phyloP scores from a whole-genome alignment of 2,797 vertebrate species.

The Peromyscus nudipes region DNA sequence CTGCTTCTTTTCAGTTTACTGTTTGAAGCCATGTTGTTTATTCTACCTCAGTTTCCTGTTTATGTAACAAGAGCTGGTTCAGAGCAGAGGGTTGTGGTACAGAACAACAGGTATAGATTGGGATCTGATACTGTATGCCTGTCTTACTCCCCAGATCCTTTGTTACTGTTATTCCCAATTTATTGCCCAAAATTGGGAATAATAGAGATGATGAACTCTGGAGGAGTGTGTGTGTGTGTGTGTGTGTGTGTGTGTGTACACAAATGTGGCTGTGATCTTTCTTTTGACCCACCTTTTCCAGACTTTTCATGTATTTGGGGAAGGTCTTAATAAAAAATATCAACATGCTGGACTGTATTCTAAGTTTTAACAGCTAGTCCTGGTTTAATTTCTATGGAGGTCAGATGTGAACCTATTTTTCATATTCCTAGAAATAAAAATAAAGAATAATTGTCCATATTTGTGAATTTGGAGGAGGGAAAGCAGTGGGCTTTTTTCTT shows the following conservation, averaged over 20 bases:
- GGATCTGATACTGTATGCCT: neutral
- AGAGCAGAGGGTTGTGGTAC: neutral
- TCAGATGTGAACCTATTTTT: slow-evolving; percentile 37
- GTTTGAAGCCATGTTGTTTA: slow-evolving; percentile 16
- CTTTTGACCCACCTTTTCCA: slow-evolving; percentile 7
- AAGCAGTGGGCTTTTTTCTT: neutral
- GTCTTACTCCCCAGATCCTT: neutral
- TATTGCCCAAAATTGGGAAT: slow-evolving; percentile 19
- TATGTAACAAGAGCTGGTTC: slow-evolving; percentile 25
- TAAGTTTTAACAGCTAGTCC: slow-evolving; percentile 30
- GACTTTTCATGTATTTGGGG: neutral
- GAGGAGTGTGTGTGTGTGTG: neutral
- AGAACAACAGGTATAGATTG: neutral
- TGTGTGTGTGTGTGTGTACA: too few relatives aligned
- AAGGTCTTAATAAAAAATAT: slow-evolving; percentile 43
- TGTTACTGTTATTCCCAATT: slow-evolving; percentile 39
- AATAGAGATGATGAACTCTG: neutral
- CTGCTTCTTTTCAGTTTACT: slow-evolving; percentile 17
- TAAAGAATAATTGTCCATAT: slow-evolving; percentile 15
- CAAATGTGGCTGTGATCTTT: slow-evolving; percentile 22
- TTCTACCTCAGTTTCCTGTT: slow-evolving; percentile 20
- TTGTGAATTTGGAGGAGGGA: slow-evolving; percentile 1
- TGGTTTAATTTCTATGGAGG: slow-evolving; percentile 65
- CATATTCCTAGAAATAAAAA: slow-evolving; percentile 54
- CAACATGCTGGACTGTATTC: neutral